A percentile compares a stretch with the other conserved stretches of the same genome.
Conservation (phyloP, 1,140 invertebrate genomes). For the Magallana ariakensis region DNA sequence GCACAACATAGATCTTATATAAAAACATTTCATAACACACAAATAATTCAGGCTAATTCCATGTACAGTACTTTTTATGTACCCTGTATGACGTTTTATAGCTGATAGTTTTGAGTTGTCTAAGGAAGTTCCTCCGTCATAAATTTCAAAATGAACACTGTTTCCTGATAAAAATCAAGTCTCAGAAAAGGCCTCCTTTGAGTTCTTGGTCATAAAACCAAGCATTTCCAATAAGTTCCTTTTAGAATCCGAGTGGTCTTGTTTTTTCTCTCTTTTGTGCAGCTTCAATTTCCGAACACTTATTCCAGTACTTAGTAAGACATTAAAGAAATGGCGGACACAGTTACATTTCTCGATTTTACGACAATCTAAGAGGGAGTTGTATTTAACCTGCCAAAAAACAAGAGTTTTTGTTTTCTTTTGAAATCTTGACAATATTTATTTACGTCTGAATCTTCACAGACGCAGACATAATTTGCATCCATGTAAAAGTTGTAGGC, state of each 20-base stretch:
- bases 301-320: constrained; percentile 7
- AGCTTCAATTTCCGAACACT: not conserved
- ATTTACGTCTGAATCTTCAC: not conserved
- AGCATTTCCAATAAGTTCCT: not conserved
- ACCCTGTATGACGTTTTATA: not conserved
- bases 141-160: constrained; percentile 22
- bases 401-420: not conserved
- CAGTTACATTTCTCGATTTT: not conserved
- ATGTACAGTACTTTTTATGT: no score
- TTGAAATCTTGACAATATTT: not conserved
- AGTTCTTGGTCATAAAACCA: not conserved
- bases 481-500: not conserved
- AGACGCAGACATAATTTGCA: not conserved
- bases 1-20: not conserved
- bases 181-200: not conserved
- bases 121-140: not conserved
- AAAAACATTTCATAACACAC: not conserved
- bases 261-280: not conserved
- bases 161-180: constrained; percentile 11
- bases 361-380: not conserved
- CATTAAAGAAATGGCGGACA: not conserved
- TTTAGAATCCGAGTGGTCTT: not conserved
- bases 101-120: not conserved
- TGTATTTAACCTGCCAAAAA: not conserved
- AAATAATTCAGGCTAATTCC: not conserved